Base-by-base conservation (phyloP, 2,888 invertebrate species). In the Hirtodrosophila alboralis region DNA sequence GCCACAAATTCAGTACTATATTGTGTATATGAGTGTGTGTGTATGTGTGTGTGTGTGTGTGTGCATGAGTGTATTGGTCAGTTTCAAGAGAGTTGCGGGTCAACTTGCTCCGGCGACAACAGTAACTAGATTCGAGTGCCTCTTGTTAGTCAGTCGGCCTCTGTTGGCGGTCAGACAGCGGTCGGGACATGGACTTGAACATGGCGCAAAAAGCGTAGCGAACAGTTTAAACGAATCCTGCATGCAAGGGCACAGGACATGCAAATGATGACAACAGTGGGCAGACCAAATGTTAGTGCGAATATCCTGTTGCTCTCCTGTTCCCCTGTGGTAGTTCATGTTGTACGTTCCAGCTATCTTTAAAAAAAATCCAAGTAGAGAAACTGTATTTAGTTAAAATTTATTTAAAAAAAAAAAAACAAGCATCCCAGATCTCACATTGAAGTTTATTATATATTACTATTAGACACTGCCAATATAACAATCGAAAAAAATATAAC, bases 101-200 rank as follows among this genome's bases (percentile, higher is more conserved):
- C 72, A 67, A 67, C 67, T 57, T 61, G 67, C 53, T 44, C 40
- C 40, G 64, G 40, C 58, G 54, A 66, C 77, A 75, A 73, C 68
- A 78, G 76, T 70, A 75, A 75, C 83, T 62, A 66, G 69, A 65
- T 69, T 84, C 65, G 58, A 83, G 80, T 64, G 72, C 37, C 79
- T 57, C 72, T 72, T 69, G 62, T 60, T 68, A 49, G 27, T 34
- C 52, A 59, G 38, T 28, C 26, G 56, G 43, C 64, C 56, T 38
- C 45, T 34, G 38, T 52, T 28, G 36, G 51, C 47, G 67, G 57
- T 58, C 54, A 69, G 41, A 26, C 31, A 34, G 44, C 33, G 52
- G 36, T 30, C 38, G 44, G 23, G 23, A 23, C 23, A 23, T 23
- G 23, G 49, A 18, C 18, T 4, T 18, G 18, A 52, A 58, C 27